Evolutionary conservation across 2,888 invertebrate species (phyloP), one percentile per base, ranked within the genome.

Genomic region (Nymphalis urticae): DNA sequence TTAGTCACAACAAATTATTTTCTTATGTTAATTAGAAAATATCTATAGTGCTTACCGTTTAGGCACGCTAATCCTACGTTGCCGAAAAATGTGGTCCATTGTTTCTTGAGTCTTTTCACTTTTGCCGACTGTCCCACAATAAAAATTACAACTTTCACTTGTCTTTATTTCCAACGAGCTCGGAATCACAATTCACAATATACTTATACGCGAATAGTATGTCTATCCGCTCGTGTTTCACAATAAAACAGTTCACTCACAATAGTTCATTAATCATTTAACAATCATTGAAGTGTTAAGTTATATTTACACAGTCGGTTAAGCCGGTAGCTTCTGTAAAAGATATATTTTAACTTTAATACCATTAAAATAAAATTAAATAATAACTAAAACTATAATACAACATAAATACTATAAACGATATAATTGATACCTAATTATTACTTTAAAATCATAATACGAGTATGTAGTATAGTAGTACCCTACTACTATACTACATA

Each of bases 21-120:
- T 51, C 47, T 10, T 21, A 48, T 48, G 17, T 62, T 62, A 51
- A 62, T 51, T 50, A 62, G 48, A 36, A 54, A 54, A 62, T 61
- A 48, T 13, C 61, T 48, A 61, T 66, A 66, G 48, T 67, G 54
- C 89, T 92, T 80, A 93, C 90, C 88, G 84, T 84, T 90, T 93
- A 79, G 89, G 92, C 80, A 89, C 88, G 80, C 86, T 92, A 77
- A 88, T 87, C 83, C 90, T 87, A 76, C 93, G 85, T 78, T 88
- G 92, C 79, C 90, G 90, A 86, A 93, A 92, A 86, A 90, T 87
- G 85, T 89, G 90, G 79, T 90, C 90, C 91, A 88, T 93, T 91
- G 87, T 91, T 79, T 83, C 79, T 82, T 83, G 82, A 83, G 84
- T 85, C 79, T 86, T 82, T 78, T 78, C 80, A 81, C 84, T 84